Evolutionary conservation across 2,888 invertebrate species (phyloP).

Genomic region (Oligia strigilis): DNA sequence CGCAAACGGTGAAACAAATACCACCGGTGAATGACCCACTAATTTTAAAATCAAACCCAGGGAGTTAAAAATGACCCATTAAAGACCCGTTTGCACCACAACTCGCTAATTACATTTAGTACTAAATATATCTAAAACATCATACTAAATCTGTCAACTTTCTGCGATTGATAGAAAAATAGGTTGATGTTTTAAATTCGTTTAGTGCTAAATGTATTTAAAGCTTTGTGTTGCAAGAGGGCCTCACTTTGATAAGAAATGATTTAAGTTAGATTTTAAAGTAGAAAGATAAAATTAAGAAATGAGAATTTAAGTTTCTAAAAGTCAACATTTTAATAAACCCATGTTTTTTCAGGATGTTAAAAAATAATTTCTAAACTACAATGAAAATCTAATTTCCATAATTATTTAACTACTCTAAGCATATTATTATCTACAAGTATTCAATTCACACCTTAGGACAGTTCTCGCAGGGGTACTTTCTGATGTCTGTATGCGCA

Average conservation of each 20-base stretch:
- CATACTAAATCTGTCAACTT: not conserved
- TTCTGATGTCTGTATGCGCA: slow-evolving; percentile 95
- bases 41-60: slow-evolving; percentile 58
- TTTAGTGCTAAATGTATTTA: slow-evolving; percentile 3
- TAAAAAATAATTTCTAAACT: slow-evolving; percentile 28
- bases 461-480: slow-evolving; percentile 98
- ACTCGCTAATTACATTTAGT: slow-evolving; percentile 12
- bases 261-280: slow-evolving; percentile 3
- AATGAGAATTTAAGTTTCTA: slow-evolving; percentile 13
- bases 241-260: slow-evolving; percentile 7
- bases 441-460: slow-evolving; percentile 92
- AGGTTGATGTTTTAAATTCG: not conserved
- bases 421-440: slow-evolving; percentile 31
- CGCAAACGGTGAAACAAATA: slow-evolving; percentile 78
- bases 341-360: slow-evolving; percentile 63
- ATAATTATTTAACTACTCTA: slow-evolving; percentile 30
- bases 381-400: slow-evolving; percentile 22
- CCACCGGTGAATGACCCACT: slow-evolving; percentile 63
- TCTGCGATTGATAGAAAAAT: not conserved
- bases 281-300: slow-evolving; percentile 33
- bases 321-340: slow-evolving; percentile 35
- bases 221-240: slow-evolving; percentile 4
- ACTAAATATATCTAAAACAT: slow-evolving; percentile 19
- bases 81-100: slow-evolving; percentile 21
- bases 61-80: slow-evolving; percentile 43